phyloP scores from a whole-genome alignment of 2,113 vertebrate species.

The rabbit (Oryctolagus cuniculus) region mOryCun1.1 NC_091436.1:42891501-42892000 shows the following conservation, averaged over 20 bases:
- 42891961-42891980: slow-evolving; percentile 42
- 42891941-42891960: slow-evolving; percentile 52
- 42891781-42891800: slow-evolving; percentile 71
- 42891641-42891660: slow-evolving; percentile 67
- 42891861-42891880: slow-evolving; percentile 65
- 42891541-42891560: slow-evolving; percentile 25
- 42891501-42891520: slow-evolving; percentile 25
- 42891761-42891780: slow-evolving; percentile 70
- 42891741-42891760: slow-evolving; percentile 35
- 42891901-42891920: slow-evolving; percentile 62
- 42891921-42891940: slow-evolving; percentile 67
- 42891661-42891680: slow-evolving; percentile 69
- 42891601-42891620: slow-evolving; percentile 62
- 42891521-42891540: slow-evolving; percentile 47
- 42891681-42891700: slow-evolving; percentile 53
- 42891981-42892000: slow-evolving; percentile 52
- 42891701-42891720: slow-evolving; percentile 60
- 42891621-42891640: slow-evolving; percentile 59
- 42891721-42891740: slow-evolving; percentile 57
- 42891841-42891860: slow-evolving; percentile 58
- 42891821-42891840: slow-evolving; percentile 72
- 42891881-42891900: slow-evolving; percentile 48
- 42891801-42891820: slow-evolving; percentile 70
- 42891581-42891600: slow-evolving; percentile 30
- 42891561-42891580: slow-evolving; percentile 46